Evolutionary conservation across 2,113 vertebrate species (phyloP).

Genomic region (Meleagris gallopavo): DNA sequence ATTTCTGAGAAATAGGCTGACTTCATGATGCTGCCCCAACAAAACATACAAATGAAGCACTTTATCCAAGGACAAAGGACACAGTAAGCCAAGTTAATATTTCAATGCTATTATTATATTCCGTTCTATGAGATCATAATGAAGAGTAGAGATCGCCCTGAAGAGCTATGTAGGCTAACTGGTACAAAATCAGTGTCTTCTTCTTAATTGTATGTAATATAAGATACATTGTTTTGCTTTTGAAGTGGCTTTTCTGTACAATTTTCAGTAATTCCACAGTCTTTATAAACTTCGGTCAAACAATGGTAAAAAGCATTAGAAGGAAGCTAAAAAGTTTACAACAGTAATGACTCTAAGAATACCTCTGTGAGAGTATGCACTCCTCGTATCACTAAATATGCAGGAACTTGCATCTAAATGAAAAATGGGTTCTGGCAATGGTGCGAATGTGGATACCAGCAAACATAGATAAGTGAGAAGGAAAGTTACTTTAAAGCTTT

Average conservation of each 20-base stretch:
- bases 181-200: background rate
- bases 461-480: background rate
- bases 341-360: background rate
- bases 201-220: background rate
- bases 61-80: background rate
- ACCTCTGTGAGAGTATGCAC: background rate
- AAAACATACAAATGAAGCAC: background rate
- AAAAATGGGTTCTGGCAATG: background rate
- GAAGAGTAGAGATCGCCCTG: background rate
- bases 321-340: background rate
- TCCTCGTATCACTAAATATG: background rate
- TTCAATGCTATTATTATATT: background rate
- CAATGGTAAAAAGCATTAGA: background rate
- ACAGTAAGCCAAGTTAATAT: background rate
- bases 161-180: background rate
- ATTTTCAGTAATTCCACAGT: background rate
- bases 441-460: background rate
- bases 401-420: background rate
- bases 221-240: background rate
- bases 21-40: background rate
- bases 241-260: background rate
- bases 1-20: background rate
- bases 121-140: background rate
- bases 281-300: background rate
- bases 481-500: background rate